A percentile compares a stretch with the other conserved stretches of the same genome.
Evolutionary conservation across 2,797 vertebrate genomes (phyloP).

Genomic region (Orientallactaga sibirica): DNA sequence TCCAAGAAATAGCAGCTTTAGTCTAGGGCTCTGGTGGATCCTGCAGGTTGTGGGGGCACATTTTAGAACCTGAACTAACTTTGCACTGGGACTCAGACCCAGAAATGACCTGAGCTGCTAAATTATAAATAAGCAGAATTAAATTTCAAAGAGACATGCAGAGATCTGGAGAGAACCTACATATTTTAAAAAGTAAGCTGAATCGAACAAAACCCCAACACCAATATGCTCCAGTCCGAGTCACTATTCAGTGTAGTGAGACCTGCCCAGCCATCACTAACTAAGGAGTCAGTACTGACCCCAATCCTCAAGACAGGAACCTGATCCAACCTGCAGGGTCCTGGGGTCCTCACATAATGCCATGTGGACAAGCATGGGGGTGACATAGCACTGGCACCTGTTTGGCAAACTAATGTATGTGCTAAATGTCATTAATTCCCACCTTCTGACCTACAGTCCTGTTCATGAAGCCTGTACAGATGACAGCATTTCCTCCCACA

Average conservation of each 20-base stretch:
- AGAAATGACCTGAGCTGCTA: not conserved
- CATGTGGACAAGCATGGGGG: not conserved
- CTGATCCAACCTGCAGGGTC: not conserved
- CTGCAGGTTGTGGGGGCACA: not conserved
- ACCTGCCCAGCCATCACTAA: not conserved
- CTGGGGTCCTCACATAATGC: not conserved
- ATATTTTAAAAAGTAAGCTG: not conserved
- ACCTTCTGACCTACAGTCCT: too few relatives aligned
- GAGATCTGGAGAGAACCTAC: not conserved
- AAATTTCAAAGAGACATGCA: not conserved
- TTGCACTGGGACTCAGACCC: not conserved
- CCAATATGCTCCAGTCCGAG: not conserved
- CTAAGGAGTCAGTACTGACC: not conserved
- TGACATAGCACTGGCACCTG: too few relatives aligned
- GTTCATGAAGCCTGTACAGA: not conserved
- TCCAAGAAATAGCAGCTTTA: not conserved
- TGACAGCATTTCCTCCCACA: not conserved
- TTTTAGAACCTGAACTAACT: not conserved
- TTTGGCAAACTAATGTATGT: not conserved
- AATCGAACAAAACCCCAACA: not conserved
- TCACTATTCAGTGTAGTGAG: not conserved
- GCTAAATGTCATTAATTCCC: not conserved
- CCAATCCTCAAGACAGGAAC: not conserved
- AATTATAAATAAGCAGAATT: not conserved
- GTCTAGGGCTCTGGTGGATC: not conserved